Conservation (phyloP, 2,888 invertebrate species). For the Thereva unica region DNA sequence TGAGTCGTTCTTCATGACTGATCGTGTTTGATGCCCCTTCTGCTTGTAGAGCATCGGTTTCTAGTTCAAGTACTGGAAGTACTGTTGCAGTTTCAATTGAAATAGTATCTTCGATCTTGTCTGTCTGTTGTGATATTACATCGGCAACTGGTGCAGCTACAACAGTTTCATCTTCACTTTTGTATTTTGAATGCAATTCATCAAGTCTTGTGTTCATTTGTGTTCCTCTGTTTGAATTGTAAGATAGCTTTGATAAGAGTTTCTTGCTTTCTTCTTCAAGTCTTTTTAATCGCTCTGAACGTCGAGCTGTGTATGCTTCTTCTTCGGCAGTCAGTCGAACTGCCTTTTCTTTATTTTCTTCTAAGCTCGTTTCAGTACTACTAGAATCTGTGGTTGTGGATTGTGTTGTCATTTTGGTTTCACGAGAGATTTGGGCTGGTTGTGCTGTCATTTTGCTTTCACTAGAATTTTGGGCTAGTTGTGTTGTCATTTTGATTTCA, state of each 20-base stretch:
- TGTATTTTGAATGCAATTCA: constrained; percentile 51
- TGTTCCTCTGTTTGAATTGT: constrained; percentile 50
- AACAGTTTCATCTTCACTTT: constrained; percentile 36
- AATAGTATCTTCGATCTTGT: neutral
- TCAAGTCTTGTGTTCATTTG: constrained; percentile 49
- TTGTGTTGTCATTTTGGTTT: constrained; percentile 45
- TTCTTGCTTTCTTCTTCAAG: constrained; percentile 81
- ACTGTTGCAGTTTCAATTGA: neutral
- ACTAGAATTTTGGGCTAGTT: constrained; percentile 46
- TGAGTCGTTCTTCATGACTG: too few relatives aligned
- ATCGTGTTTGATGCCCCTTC: too few relatives aligned
- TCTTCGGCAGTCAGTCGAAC: constrained; percentile 50
- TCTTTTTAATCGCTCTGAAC: constrained; percentile 55
- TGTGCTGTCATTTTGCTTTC: constrained; percentile 44
- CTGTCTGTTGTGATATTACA: neutral
- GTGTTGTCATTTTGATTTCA: constrained; percentile 46
- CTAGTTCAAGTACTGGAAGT: too few relatives aligned
- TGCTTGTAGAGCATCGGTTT: too few relatives aligned
- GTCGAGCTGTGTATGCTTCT: constrained; percentile 50
- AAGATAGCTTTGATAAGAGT: constrained; percentile 60
- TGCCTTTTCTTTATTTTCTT: neutral
- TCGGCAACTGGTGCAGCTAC: neutral
- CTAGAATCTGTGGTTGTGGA: neutral
- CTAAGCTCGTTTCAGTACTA: neutral
- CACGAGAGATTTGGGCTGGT: constrained; percentile 46